A percentile compares a stretch with the other conserved stretches of the same genome.
Conservation (phyloP, 2,888 invertebrate species). For the Meteorus cinctellus region DNA sequence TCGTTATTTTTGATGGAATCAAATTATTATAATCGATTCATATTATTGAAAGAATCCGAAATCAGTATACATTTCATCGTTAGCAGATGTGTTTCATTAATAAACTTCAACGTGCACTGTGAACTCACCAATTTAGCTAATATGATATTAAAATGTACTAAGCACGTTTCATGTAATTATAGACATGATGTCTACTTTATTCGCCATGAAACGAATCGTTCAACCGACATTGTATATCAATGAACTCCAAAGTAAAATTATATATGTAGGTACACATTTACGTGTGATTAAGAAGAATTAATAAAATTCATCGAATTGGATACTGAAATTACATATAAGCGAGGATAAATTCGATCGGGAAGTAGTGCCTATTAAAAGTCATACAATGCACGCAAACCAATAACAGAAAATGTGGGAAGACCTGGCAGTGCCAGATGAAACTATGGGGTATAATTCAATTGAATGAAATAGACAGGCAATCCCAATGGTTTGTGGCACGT, state of each 20-base stretch:
- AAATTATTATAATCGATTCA: too few relatives aligned
- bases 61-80: too few relatives aligned
- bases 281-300: constrained; percentile 34
- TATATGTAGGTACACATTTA: neutral
- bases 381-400: constrained; percentile 29
- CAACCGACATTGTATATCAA: constrained; percentile 6
- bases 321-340: constrained; percentile 19
- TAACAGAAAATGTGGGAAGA: constrained; percentile 13
- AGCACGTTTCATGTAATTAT: neutral
- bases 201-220: neutral
- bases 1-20: too few relatives aligned
- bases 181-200: neutral
- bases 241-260: neutral
- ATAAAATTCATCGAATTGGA: constrained; percentile 33
- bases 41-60: too few relatives aligned
- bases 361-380: constrained; percentile 8
- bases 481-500: constrained; percentile 25
- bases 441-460: constrained; percentile 25
- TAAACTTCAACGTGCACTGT: too few relatives aligned
- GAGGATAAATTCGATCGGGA: constrained; percentile 33
- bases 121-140: too few relatives aligned
- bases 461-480: constrained; percentile 16
- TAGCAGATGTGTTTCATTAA: too few relatives aligned
- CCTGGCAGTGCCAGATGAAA: constrained; percentile 11
- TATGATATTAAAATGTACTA: too few relatives aligned